Conservation (phyloP, 1,140 invertebrate genomes). For the Brachionus asplanchnoidis region DNA sequence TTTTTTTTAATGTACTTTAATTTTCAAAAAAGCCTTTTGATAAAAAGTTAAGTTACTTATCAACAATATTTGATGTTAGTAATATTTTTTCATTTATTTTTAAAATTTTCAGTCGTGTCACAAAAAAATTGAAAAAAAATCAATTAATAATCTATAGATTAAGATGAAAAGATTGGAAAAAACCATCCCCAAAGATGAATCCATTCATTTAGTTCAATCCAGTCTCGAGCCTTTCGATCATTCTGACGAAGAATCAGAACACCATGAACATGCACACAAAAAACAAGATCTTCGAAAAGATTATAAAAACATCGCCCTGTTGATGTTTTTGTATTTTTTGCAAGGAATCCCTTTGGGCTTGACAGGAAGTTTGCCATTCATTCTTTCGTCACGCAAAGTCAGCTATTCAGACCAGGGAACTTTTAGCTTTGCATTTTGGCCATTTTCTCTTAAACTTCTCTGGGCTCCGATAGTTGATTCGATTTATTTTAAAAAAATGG, state of each 20-base stretch:
- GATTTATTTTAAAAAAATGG: conserved; percentile 74
- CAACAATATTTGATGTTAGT: neutral
- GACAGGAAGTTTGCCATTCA: conserved; percentile 85
- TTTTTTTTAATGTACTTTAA: neutral
- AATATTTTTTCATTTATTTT: neutral
- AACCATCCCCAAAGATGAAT: neutral
- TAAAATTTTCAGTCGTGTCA: conserved; percentile 7
- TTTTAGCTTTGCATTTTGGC: conserved; percentile 96
- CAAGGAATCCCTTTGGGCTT: conserved; percentile 89
- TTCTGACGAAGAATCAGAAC: neutral
- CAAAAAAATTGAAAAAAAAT: neutral
- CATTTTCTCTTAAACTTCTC: conserved; percentile 87
- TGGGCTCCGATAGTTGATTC: conserved; percentile 98
- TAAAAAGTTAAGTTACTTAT: conserved; percentile 13
- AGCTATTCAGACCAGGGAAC: conserved; percentile 67
- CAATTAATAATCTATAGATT: neutral
- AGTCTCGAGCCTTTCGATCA: neutral
- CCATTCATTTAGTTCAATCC: neutral
- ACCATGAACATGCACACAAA: neutral
- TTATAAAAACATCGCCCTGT: conserved; percentile 43
- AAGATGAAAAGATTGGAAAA: neutral
- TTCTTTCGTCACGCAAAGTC: conserved; percentile 60
- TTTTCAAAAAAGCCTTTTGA: neutral
- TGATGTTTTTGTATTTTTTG: conserved; percentile 84
- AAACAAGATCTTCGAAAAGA: conserved; percentile 36